Evolutionary conservation across 2,797 vertebrate genomes (phyloP), one percentile per base, ranked within the genome.

Genomic region (Alcedo quadribrachys): DNA sequence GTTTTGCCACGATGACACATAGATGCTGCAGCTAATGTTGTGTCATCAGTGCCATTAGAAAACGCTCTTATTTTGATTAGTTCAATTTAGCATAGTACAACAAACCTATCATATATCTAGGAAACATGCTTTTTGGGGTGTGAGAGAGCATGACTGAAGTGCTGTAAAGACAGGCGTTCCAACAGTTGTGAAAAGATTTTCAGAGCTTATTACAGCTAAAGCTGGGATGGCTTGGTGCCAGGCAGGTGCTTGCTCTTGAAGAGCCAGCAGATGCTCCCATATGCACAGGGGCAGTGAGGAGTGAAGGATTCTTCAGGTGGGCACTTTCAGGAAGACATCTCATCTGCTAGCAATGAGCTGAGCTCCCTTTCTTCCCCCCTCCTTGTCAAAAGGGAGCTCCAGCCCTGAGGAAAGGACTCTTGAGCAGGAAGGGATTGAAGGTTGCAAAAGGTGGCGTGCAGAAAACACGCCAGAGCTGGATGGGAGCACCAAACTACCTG

Each of bases 1-100:
- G 94, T 93, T 94, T 97, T 94, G 84, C 92, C 82, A 89, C 30
- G 5, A 84, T 95, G 91, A 94, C 87, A 92, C 77, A 81, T 46
- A 89, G 80, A 89, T 0, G 1, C 67, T 96, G 82, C 68, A 92
- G 68, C 67, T 96, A 60, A 67, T 84, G 78, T 94, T 89, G 93
- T 94, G 89, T 96, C 96, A 94, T 85, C 90, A 91, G 53, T 91
- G 86, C 91, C 66, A 63, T 88, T 92, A 93, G 79, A 89, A 78
- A 78, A 55, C 75, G 61, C 71, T 97, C 74, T 93, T 21, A 6
- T 78, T 95, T 90, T 88, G 67, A 74, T 70, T 85, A 81, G 78
- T 90, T 89, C 63, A 33, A 28, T 96, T 85, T 94, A 85, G 82
- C 58, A 21, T 53, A 87, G 58, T 63, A 54, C 82, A 25, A 81